Base-by-base conservation (phyloP, 2,797 vertebrate species). In the Etheostoma nigrum region DNA sequence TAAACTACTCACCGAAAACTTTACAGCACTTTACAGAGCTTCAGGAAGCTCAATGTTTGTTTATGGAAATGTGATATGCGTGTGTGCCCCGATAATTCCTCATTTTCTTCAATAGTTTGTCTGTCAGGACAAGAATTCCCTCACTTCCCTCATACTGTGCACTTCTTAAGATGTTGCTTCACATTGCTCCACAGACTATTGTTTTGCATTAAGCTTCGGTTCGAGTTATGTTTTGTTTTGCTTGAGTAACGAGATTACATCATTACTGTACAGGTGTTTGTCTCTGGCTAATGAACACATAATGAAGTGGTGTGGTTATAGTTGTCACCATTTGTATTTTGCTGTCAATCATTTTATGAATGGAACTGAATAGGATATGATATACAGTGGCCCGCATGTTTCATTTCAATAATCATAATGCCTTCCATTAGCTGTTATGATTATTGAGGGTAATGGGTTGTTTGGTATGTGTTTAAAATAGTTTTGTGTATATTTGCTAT, bases 1-100 rank as follows among this genome's bases (percentile, higher is more conserved):
- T 51, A 15, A 12, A 18, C 52, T 54, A 13, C 69, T 64, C 45
- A 16, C 78, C 57, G 25, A 68, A 66, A 83, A 73, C 13, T 67
- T 67, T 70, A 61, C 87, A 51, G 62, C 64, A 85, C 75, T 83
- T 76, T 70, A 57, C 76, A 72, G 62, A 83, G 68, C 14, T 70
- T 82, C 86, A 79, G 91, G 91, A 93, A 93, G 79, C 60, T 30
- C 45, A 70, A 2, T 92, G 86, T 93, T 94, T 93, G 91, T 94
- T 93, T 93, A 92, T 94, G 92, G 92, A 93, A 92, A 94, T 92
- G 3, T 72, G 85, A 93, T 89, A 91, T 72, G 81, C 33, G 80
- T 85, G 73, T 54, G 72, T 42, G 69, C 64, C 30, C 58, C 2
- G 59, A 76, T 72, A 87, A 72, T 89, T 90, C 83, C 83, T 70